Evolutionary conservation across 92 coral and sea anemone genomes (phyloP).

Genomic region (Chrysogorgia sp.): DNA sequence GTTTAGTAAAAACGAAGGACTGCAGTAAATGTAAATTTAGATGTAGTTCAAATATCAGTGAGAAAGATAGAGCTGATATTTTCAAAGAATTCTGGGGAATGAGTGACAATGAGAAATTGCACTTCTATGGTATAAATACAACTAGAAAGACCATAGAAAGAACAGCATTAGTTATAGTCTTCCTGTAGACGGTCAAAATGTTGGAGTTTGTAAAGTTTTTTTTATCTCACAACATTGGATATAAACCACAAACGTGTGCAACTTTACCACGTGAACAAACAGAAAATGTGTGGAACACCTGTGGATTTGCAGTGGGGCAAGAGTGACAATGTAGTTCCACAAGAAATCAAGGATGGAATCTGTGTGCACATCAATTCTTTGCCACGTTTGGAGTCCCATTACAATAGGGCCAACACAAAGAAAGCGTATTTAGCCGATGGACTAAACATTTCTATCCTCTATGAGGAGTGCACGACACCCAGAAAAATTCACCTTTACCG

Average conservation of each 20-base stretch:
- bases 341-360: conserved; percentile 25
- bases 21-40: neutral
- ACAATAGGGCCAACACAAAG: conserved; percentile 53
- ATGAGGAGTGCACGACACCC: conserved; percentile 51
- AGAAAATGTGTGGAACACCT: conserved; percentile 37
- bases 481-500: conserved; percentile 61
- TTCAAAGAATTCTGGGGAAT: conserved; percentile 33
- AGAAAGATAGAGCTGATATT: neutral
- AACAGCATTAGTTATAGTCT: neutral
- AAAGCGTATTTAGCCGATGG: conserved; percentile 40
- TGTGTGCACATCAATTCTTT: conserved; percentile 13
- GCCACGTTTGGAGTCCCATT: conserved; percentile 28
- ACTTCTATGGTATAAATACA: conserved; percentile 4
- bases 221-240: conserved; percentile 23
- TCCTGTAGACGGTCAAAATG: conserved; percentile 1
- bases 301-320: conserved; percentile 28
- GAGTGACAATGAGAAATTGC: conserved; percentile 18
- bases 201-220: conserved; percentile 19
- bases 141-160: neutral
- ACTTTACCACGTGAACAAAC: conserved; percentile 10
- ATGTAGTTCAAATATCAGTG: conserved; percentile 25
- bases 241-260: conserved; percentile 34
- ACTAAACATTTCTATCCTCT: conserved; percentile 55
- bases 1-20: neutral
- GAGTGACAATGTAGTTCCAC: conserved; percentile 19